A percentile compares a stretch with the other conserved stretches of the same genome.
These are phyloP conservation scores for Drosophila mayri DNA, from an alignment of 1,140 invertebrate genomes.

Conservation along the genomic window DNA sequence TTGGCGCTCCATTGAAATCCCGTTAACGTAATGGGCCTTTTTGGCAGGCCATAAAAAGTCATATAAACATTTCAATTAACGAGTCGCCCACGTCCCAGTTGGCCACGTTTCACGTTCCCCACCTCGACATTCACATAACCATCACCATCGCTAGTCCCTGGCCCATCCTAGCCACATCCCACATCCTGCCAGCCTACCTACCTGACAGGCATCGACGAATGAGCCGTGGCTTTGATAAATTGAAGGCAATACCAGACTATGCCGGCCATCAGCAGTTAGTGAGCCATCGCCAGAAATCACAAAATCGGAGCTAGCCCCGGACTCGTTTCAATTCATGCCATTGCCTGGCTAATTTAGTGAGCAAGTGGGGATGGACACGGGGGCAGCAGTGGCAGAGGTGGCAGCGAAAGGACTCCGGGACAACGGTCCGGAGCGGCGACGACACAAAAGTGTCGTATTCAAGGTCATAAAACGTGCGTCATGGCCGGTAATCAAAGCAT, in stretches of 20 bases:
- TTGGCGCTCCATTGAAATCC: slow-evolving; percentile 61
- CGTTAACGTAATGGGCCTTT: slow-evolving; percentile 79
- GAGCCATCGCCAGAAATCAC: slow-evolving; percentile 47
- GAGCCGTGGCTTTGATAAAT: slow-evolving; percentile 79
- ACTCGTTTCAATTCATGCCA: slow-evolving; percentile 78
- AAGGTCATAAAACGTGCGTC: slow-evolving; percentile 83
- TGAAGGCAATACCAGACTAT: slow-evolving; percentile 65
- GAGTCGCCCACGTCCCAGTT: slow-evolving; percentile 62
- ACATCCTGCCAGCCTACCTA: slow-evolving; percentile 21
- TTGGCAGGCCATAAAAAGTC: slow-evolving; percentile 81
- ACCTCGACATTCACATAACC: neutral
- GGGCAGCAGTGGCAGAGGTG: slow-evolving; percentile 12
- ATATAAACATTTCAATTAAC: slow-evolving; percentile 83
- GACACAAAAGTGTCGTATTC: slow-evolving; percentile 81
- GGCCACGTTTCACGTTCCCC: slow-evolving; percentile 29
- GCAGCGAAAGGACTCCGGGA: slow-evolving; percentile 10
- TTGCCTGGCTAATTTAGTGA: slow-evolving; percentile 81
- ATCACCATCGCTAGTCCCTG: neutral
- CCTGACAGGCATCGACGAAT: slow-evolving; percentile 73
- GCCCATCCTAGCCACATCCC: neutral
- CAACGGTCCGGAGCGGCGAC: slow-evolving; percentile 24
- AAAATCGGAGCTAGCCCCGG: slow-evolving; percentile 20
- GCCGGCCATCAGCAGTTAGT: slow-evolving; percentile 51
- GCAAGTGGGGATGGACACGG: slow-evolving; percentile 69
- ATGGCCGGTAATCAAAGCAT: slow-evolving; percentile 83